Evolutionary conservation across 2,113 vertebrate species (phyloP), one percentile per base, ranked within the genome.

Genomic region (Ctenomys sociabilis): DNA sequence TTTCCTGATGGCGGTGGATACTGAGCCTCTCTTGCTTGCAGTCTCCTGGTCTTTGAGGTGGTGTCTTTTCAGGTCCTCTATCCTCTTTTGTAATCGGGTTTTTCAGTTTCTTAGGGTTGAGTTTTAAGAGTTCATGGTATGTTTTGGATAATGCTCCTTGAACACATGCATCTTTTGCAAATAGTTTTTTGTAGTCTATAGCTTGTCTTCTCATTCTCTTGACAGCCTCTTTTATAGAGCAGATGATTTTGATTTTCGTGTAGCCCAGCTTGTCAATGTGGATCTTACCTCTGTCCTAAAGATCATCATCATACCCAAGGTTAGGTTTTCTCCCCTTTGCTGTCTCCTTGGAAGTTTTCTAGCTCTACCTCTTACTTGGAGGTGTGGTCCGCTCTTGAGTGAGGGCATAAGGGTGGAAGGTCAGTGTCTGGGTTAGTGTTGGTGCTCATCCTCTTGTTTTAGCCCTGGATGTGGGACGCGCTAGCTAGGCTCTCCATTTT

Each of bases 201-300:
- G 49, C 49, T 9, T 49, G 49, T 88, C 85, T 85, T 87, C 45
- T 66, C 37, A 64, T 72, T 88, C 11, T 64, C 21, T 91, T 82
- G 32, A 59, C 3, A 59, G 37, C 64, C 24, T 80, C 22, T 84
- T 92, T 85, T 45, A 66, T 30, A 95, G 28, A 90, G 14, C 68
- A 91, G 35, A 45, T 45, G 24, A 40, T 43, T 89, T 93, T 90
- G 43, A 43, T 40, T 95, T 95, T 85, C 85, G 24, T 75, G 45
- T 73, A 81, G 21, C 45, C 26, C 35, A 59, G 12, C 10, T 92
- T 64, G 59, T 59, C 40, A 90, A 0, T 92, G 68, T 86, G 57
- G 8, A 52, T 75, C 11, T 26, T 88, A 7, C 30, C 78, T 94
- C 89, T 78, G 30, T 30, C 59, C 75, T 80, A 85, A 88, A 78